A percentile compares a stretch with the other conserved stretches of the same genome.
Conservation (phyloP, 2,888 invertebrate genomes). For the Tachystola acroxantha region DNA sequence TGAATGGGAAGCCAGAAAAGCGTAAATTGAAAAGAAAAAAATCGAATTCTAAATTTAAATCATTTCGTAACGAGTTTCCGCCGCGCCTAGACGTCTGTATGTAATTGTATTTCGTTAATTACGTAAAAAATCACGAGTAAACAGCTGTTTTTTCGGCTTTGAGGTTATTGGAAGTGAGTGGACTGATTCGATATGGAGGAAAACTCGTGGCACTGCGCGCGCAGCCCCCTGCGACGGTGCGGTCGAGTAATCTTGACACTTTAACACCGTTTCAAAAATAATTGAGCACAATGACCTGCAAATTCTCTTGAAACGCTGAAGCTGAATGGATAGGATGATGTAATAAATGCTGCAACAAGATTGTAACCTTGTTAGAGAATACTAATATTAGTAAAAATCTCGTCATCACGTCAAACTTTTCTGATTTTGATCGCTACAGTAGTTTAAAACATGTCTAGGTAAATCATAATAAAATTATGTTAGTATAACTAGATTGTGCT, state of each 20-base stretch:
- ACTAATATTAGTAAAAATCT: too few relatives aligned
- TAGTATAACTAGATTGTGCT: too few relatives aligned
- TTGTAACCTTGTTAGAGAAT: too few relatives aligned
- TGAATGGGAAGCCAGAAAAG: constrained; percentile 67
- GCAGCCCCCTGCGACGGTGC: constrained; percentile 42
- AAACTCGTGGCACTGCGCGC: constrained; percentile 58
- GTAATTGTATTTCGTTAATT: constrained; percentile 26
- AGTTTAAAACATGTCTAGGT: too few relatives aligned
- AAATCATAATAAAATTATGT: too few relatives aligned
- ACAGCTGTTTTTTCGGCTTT: constrained; percentile 65
- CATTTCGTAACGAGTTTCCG: constrained; percentile 58
- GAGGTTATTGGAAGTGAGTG: constrained; percentile 68
- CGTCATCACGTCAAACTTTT: too few relatives aligned
- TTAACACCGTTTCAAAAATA: constrained; percentile 29
- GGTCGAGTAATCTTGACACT: constrained; percentile 41
- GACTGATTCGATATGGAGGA: constrained; percentile 60
- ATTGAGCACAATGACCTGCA: constrained; percentile 6
- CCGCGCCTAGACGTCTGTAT: constrained; percentile 40
- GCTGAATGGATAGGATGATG: not conserved
- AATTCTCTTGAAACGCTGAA: not conserved
- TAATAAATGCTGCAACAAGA: not conserved
- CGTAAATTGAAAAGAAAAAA: constrained; percentile 57
- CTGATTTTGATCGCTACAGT: too few relatives aligned
- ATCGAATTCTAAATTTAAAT: constrained; percentile 63
- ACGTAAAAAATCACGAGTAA: constrained; percentile 30